These are phyloP conservation scores for Hemicordylus capensis DNA, from an alignment of 2,113 vertebrate genomes.

Conservation along the genomic window DNA sequence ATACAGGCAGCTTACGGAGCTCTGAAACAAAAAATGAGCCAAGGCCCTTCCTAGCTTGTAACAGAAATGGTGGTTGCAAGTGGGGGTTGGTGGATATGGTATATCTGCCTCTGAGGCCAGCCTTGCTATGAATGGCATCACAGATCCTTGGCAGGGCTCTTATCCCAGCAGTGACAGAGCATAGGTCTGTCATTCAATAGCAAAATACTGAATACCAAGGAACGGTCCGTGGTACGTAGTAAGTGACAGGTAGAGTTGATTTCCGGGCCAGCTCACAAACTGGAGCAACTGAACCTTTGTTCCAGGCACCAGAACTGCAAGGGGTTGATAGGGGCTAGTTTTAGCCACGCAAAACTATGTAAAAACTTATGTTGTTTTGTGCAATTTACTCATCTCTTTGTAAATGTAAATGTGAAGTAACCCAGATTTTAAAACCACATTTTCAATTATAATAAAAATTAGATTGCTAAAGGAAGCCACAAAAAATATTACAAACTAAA, in stretches of 20 bases:
- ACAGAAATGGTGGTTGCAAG: too few relatives aligned
- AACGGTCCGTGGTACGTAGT: too few relatives aligned
- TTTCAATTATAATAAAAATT: background rate
- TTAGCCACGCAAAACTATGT: background rate
- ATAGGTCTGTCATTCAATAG: too few relatives aligned
- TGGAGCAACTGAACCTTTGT: background rate
- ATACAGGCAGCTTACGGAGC: too few relatives aligned
- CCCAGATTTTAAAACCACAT: too few relatives aligned
- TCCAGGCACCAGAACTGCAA: background rate
- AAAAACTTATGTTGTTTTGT: background rate
- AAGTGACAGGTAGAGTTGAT: background rate
- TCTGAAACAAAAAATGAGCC: too few relatives aligned
- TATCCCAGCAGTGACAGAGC: background rate
- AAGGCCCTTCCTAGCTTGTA: too few relatives aligned
- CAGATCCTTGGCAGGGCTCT: background rate
- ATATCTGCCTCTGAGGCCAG: too few relatives aligned
- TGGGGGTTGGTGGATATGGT: too few relatives aligned
- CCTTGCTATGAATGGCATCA: too few relatives aligned
- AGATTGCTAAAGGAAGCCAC: background rate
- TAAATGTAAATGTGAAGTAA: background rate
- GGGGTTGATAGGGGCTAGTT: background rate
- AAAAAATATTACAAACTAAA: background rate
- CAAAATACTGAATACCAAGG: too few relatives aligned
- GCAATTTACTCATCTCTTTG: background rate
- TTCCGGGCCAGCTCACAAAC: too few relatives aligned